These are phyloP conservation scores for Brachionus manjavacas DNA, from an alignment of 1,140 invertebrate genomes.

Conservation along the genomic window DNA sequence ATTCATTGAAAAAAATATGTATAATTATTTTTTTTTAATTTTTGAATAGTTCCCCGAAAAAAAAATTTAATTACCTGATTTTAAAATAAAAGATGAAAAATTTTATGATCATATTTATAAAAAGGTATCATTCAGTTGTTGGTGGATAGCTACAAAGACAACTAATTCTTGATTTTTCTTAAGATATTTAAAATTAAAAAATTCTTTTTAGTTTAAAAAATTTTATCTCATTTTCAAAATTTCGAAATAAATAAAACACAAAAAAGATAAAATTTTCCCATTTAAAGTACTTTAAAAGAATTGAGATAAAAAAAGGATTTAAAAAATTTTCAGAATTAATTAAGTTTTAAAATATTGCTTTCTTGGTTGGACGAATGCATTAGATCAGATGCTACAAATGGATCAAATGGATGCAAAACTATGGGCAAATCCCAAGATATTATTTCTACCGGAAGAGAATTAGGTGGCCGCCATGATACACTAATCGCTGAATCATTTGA, in stretches of 20 bases:
- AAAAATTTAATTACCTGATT: too few relatives aligned
- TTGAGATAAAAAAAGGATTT: not conserved
- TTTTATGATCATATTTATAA: too few relatives aligned
- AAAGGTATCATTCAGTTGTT: too few relatives aligned
- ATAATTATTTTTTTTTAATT: too few relatives aligned
- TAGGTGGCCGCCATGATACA: conserved; percentile 73
- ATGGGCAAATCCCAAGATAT: conserved; percentile 96
- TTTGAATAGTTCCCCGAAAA: too few relatives aligned
- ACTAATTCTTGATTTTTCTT: not conserved
- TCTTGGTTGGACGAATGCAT: not conserved
- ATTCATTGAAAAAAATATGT: too few relatives aligned
- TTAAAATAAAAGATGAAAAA: too few relatives aligned
- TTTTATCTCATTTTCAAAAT: not conserved
- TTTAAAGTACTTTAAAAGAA: conserved; percentile 3
- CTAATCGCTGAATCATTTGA: conserved; percentile 56
- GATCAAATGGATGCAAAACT: conserved; percentile 19
- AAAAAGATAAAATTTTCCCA: not conserved
- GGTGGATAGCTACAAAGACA: too few relatives aligned
- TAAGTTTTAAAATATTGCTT: not conserved
- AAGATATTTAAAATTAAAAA: not conserved
- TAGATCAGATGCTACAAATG: conserved; percentile 31
- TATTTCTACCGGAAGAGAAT: conserved; percentile 81
- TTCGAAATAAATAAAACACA: not conserved
- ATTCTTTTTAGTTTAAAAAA: not conserved
- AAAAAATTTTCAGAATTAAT: not conserved